Conservation (phyloP, 2,888 invertebrate species). For the Drosophila acutilabella region DNA sequence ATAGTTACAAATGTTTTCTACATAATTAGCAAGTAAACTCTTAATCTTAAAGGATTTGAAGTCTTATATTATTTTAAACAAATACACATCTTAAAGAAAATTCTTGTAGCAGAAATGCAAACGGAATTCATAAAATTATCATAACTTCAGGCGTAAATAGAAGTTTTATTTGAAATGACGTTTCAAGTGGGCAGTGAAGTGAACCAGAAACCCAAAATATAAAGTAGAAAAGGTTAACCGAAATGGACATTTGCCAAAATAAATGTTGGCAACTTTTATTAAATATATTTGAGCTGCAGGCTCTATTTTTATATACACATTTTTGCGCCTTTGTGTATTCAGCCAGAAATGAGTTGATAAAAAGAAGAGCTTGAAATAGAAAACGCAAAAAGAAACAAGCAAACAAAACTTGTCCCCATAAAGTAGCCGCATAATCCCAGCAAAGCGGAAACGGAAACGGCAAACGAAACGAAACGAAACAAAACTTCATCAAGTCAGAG, state of each 20-base stretch:
- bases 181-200: conserved; percentile 31
- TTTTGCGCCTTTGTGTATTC: conserved; percentile 59
- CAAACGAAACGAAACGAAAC: conserved; percentile 24
- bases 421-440: conserved; percentile 30
- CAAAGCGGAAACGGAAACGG: conserved; percentile 36
- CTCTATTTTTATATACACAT: conserved; percentile 17
- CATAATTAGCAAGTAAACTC: background rate
- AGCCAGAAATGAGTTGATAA: conserved; percentile 65
- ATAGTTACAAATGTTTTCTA: too few species aligned
- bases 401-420: conserved; percentile 23
- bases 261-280: conserved; percentile 8
- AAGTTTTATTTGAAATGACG: conserved; percentile 29
- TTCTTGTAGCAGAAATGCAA: conserved; percentile 8
- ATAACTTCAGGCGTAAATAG: conserved; percentile 43
- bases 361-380: conserved; percentile 23
- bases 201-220: conserved; percentile 17
- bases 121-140: conserved; percentile 58
- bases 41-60: background rate
- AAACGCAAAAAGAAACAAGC: conserved; percentile 10
- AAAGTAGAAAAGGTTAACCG: conserved; percentile 30
- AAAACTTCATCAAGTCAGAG: conserved; percentile 10
- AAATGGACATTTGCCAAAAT: conserved; percentile 21
- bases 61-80: background rate
- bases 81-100: background rate
- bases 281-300: conserved; percentile 45